phyloP scores from a whole-genome alignment of 1,140 invertebrate species.

The Trachymyrmex septentrionalis region DNA sequence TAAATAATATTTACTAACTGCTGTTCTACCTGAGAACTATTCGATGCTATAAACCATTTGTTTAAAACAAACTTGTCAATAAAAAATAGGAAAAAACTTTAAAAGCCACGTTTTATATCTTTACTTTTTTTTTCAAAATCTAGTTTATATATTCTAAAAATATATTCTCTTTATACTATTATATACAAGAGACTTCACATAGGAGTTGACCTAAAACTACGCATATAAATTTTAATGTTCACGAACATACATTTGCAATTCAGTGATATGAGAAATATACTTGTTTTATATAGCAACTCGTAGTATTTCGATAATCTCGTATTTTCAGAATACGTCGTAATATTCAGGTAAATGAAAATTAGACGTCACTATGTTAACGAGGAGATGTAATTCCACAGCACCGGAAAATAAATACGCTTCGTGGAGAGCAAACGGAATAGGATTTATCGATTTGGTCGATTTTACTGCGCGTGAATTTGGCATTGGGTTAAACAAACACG shows the following conservation, averaged over 20 bases:
- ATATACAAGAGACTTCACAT: neutral
- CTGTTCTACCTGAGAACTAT: neutral
- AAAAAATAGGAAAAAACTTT: neutral
- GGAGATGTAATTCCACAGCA: slow-evolving; percentile 18
- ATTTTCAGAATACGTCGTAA: slow-evolving; percentile 14
- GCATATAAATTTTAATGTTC: neutral
- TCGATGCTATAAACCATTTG: neutral
- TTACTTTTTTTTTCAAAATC: neutral
- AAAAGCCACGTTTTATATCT: neutral
- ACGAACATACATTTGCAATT: neutral
- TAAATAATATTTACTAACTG: slow-evolving; percentile 25
- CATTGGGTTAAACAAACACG: slow-evolving; percentile 56
- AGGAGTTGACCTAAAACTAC: neutral
- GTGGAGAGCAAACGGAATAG: slow-evolving; percentile 22
- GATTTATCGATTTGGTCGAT: slow-evolving; percentile 41
- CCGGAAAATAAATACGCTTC: slow-evolving; percentile 31
- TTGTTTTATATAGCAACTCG: slow-evolving; percentile 12
- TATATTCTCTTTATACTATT: neutral
- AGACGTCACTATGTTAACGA: slow-evolving; percentile 20
- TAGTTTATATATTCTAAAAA: neutral
- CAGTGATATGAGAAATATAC: neutral
- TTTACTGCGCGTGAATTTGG: slow-evolving; percentile 40
- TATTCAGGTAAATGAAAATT: slow-evolving; percentile 14
- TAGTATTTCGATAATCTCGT: neutral
- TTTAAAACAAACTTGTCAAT: neutral